A percentile compares a stretch with the other conserved stretches of the same genome.
phyloP scores from a whole-genome alignment of 30 jellyfish, hydroid and myxozoan genomes.

The Pelagia noctiluca region DNA sequence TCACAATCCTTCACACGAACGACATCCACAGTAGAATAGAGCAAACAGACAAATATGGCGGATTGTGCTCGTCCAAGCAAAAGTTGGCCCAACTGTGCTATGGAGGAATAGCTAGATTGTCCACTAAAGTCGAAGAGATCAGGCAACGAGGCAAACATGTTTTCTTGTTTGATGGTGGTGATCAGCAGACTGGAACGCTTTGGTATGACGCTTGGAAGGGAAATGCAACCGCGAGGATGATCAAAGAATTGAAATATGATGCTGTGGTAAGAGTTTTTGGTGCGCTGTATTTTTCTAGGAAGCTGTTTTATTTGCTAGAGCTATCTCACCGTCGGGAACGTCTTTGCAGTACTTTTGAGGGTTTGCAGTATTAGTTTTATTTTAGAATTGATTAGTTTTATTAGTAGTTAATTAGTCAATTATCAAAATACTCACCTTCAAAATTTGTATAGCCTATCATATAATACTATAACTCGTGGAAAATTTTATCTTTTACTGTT shows the following conservation, averaged over 20 bases:
- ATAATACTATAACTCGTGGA: too few species aligned
- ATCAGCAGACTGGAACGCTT: conserved; percentile 75
- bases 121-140: conserved; percentile 38
- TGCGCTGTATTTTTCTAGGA: not conserved
- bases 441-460: too few species aligned
- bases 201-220: conserved; percentile 83
- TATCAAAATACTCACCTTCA: too few species aligned
- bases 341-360: too few species aligned
- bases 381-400: too few species aligned
- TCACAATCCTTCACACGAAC: conserved; percentile 77
- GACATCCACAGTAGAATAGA: conserved; percentile 76
- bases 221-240: conserved; percentile 41
- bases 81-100: conserved; percentile 28
- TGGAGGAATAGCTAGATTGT: conserved; percentile 84
- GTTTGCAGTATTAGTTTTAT: too few species aligned
- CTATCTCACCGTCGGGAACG: too few species aligned
- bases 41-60: conserved; percentile 58
- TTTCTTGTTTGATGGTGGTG: conserved; percentile 80
- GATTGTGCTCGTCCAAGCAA: conserved; percentile 35
- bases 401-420: too few species aligned
- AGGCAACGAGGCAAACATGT: conserved; percentile 12
- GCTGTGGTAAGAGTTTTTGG: conserved; percentile 68
- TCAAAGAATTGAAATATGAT: conserved; percentile 61
- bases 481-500: too few species aligned
- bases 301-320: too few species aligned